Evolutionary conservation across 1,140 invertebrate species (phyloP), one percentile per base, ranked within the genome.

Genomic region (Trinorchestia longiramus): DNA sequence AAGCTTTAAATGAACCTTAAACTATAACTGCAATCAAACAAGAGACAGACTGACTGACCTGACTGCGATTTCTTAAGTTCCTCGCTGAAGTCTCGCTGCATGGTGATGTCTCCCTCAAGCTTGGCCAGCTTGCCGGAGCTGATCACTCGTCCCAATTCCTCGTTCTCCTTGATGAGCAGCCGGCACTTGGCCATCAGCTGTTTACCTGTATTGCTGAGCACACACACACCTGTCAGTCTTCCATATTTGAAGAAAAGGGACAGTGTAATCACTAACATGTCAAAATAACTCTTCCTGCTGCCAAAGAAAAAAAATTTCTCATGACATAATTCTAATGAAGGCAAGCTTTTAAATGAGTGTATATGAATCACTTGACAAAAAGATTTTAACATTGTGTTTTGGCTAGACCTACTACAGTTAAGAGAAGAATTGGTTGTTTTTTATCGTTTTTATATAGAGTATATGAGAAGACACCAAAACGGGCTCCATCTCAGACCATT

Each of bases 11-110:
- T n/a, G n/a, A n/a, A n/a, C 3, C 62, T 36, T 28, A 77, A 77
- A 15, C 62, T 77, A 77, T 23, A 23, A 11, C 15, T 1, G 1
- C 62, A 77, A 77, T 77, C 1, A 77, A 77, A 77, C 47, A 77
- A 77, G 15, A 77, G 36, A 11, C 15, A 77, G 62, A 4, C 88
- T 42, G 0, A 96, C 97, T 97, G 97, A 99, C 99, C 99, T 97
- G 98, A 98, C 98, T 99, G 99, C 97, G 99, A 99, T 97, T 99
- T 99, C 97, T 99, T 99, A 96, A 99, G 99, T 98, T 99, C 99
- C 97, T 99, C 99, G 97, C 98, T 99, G 97, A 99, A 99, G 97
- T 98, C 99, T 97, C 99, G 99, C 97, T 99, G 99, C 97, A 99
- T 97, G 3, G 99, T 99, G 96, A 99, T 97, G 97, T 99, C 99